These are phyloP conservation scores for Fragum fragum DNA, from an alignment of 2,888 invertebrate species.

Conservation along the genomic window DNA sequence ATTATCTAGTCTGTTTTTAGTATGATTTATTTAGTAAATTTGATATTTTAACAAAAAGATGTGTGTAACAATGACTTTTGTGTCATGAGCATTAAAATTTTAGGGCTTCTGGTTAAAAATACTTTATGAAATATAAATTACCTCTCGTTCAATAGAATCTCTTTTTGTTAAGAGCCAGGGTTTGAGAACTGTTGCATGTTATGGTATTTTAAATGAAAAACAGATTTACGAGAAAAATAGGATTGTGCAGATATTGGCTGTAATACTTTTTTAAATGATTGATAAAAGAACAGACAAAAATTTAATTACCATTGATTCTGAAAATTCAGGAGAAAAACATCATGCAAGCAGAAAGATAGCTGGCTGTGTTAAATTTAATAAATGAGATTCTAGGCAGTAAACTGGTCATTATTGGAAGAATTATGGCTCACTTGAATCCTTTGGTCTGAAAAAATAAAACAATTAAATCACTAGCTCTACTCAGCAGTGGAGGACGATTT, in stretches of 20 bases:
- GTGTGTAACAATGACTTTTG: too few species aligned
- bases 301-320: background rate
- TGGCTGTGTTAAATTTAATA: conserved; percentile 9
- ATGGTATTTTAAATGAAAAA: background rate
- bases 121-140: too few species aligned
- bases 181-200: too few species aligned
- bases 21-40: too few species aligned
- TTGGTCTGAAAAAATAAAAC: background rate
- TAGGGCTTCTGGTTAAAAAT: too few species aligned
- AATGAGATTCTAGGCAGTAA: conserved; percentile 7
- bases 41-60: too few species aligned
- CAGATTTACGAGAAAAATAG: background rate
- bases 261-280: background rate
- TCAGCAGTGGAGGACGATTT: too few species aligned
- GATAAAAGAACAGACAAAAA: conserved; percentile 2
- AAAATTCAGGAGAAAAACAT: background rate
- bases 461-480: too few species aligned
- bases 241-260: background rate
- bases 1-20: too few species aligned
- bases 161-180: too few species aligned
- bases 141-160: too few species aligned
- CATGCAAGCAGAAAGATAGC: conserved; percentile 1
- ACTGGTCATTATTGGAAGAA: conserved; percentile 4
- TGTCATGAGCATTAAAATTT: too few species aligned
- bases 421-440: background rate